These are phyloP conservation scores for cattle (Bos taurus) DNA, from an alignment of 2,113 vertebrate genomes.

Conservation along the genomic window DNA sequence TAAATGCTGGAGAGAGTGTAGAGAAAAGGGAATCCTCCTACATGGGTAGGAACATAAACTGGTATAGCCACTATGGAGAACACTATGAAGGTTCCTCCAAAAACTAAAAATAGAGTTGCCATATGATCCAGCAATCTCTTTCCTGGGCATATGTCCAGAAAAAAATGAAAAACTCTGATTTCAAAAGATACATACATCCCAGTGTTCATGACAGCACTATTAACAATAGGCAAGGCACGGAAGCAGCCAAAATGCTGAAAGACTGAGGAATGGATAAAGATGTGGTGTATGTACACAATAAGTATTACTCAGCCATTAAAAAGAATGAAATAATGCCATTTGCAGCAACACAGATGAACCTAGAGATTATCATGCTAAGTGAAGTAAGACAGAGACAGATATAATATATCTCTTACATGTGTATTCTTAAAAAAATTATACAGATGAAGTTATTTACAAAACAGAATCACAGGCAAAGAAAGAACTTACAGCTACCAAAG, in stretches of 20 bases:
- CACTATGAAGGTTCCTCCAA: neutral
- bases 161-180: neutral
- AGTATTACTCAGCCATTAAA: neutral
- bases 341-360: neutral
- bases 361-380: neutral
- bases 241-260: neutral
- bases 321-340: neutral
- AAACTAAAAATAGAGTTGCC: neutral
- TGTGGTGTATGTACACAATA: neutral
- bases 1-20: neutral
- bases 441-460: neutral
- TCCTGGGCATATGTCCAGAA: neutral
- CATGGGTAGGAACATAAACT: neutral
- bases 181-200: neutral
- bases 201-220: neutral
- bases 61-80: neutral
- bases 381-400: neutral
- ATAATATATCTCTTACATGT: neutral
- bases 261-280: neutral
- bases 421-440: neutral
- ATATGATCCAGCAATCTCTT: neutral
- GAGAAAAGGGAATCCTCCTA: neutral
- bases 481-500: neutral
- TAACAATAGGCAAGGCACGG: neutral
- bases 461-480: neutral